These are phyloP conservation scores for Rhaphigaster nebulosa DNA, from an alignment of 2,888 invertebrate genomes.

Conservation along the genomic window DNA sequence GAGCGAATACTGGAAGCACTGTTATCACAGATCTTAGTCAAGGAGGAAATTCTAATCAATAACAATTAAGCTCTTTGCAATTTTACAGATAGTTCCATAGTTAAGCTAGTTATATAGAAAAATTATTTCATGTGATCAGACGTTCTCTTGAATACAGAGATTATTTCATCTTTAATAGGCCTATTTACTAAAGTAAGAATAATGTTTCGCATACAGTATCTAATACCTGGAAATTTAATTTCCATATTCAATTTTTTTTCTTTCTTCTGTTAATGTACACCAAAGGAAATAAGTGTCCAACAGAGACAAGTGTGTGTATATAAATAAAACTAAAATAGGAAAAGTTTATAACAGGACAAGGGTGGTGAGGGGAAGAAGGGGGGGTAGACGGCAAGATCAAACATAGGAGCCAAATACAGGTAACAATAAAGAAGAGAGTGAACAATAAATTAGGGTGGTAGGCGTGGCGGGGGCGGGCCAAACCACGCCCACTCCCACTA, in stretches of 20 bases:
- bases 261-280: background rate
- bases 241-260: background rate
- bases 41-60: too few relatives aligned
- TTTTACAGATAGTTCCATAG: too few relatives aligned
- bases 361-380: conserved; percentile 43
- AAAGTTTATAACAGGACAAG: conserved; percentile 33
- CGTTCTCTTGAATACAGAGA: too few relatives aligned
- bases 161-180: background rate
- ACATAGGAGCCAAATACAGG: conserved; percentile 42
- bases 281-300: conserved; percentile 30
- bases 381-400: conserved; percentile 48
- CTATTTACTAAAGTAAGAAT: background rate
- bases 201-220: background rate
- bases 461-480: conserved; percentile 37
- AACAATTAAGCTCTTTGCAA: too few relatives aligned
- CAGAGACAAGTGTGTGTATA: background rate
- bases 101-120: too few relatives aligned
- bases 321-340: conserved; percentile 44
- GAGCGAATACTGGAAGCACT: too few relatives aligned
- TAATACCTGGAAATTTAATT: background rate
- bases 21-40: too few relatives aligned
- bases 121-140: too few relatives aligned
- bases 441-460: conserved; percentile 22
- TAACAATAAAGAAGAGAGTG: conserved; percentile 33
- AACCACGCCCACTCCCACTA: conserved; percentile 26